These are phyloP conservation scores for Antechinus flavipes DNA, from an alignment of 2,113 vertebrate species.

Conservation along the genomic window DNA sequence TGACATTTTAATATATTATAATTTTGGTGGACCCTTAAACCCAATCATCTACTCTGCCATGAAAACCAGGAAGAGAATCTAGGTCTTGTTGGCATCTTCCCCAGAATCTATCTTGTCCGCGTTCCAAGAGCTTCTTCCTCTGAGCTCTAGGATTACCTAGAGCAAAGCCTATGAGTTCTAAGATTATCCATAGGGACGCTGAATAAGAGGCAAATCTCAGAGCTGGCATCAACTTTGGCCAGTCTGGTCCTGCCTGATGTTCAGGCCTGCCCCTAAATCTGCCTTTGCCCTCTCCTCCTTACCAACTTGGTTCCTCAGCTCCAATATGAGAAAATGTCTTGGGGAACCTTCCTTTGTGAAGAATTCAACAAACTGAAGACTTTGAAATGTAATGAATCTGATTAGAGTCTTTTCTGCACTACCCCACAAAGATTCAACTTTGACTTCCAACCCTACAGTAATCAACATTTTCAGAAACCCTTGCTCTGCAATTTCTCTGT, in stretches of 20 bases:
- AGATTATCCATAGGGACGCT: too few species aligned
- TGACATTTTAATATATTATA: neutral
- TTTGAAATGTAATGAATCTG: neutral
- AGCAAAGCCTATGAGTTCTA: neutral
- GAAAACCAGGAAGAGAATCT: neutral
- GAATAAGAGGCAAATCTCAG: neutral
- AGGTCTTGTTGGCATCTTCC: neutral
- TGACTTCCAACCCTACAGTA: too few species aligned
- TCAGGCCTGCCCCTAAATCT: neutral
- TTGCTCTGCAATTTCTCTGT: too few species aligned
- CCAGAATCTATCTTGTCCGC: neutral
- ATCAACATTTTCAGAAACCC: too few species aligned
- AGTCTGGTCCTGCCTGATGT: neutral
- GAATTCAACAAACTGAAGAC: neutral
- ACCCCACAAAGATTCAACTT: too few species aligned
- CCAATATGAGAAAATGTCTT: neutral
- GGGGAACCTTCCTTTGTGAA: neutral
- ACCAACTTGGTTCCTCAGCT: neutral
- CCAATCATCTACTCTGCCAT: neutral
- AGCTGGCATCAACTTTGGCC: neutral
- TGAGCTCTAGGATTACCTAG: neutral
- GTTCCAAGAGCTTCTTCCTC: neutral
- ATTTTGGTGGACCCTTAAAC: neutral
- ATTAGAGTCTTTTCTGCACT: neutral
- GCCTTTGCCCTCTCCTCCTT: neutral